Base-by-base conservation (phyloP, 2,888 invertebrate genomes). In the Nomada lathburiana region DNA sequence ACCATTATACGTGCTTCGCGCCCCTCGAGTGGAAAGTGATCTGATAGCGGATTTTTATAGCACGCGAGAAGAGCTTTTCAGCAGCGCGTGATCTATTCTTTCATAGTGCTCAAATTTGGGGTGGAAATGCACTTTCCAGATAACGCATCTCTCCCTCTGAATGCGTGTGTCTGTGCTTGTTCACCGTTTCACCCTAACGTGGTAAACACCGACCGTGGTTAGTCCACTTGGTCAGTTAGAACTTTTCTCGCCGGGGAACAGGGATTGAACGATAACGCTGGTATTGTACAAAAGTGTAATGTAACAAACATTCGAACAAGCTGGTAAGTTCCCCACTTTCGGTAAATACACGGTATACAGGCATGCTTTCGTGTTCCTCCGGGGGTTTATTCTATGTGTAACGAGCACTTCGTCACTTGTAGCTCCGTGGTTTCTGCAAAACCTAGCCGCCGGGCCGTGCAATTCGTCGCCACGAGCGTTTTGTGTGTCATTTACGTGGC, bases 21-120 rank as follows among this genome's bases (percentile, higher is more conserved):
- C 74, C 70, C 60, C 74, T 70, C 70, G 74, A 79, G 81, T 42
- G 69, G 74, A 71, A 70, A 65, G 73, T 62, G 73, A 70, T 79
- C 75, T 64, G 76, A 76, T 64, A 76, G 79, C 69, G 79, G 79
- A 76, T 80, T 80, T 76, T 76, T 80, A 80, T 76, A 76, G 64
- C 70, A 59, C 76, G 76, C 47, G 55, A 67, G 52, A 53, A 67
- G 73, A 68, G 78, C 78, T 78, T 53, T 78, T 62, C 67, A 57
- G 42, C 53, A 55, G 36, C 73, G 73, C 26, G 62, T 68, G 55
- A 73, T 77, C 65, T 67, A 77, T 77, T 72, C 71, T 67, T 78
- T 73, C 44, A 57, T 55, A 63, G 52, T 20, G 63, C 4, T 52
- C 26, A 42, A 60, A 29, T 50, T 53, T 62, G 55, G 10, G 62